phyloP scores from a whole-genome alignment of 2,797 vertebrate genomes.

The Podargus strigoides region DNA sequence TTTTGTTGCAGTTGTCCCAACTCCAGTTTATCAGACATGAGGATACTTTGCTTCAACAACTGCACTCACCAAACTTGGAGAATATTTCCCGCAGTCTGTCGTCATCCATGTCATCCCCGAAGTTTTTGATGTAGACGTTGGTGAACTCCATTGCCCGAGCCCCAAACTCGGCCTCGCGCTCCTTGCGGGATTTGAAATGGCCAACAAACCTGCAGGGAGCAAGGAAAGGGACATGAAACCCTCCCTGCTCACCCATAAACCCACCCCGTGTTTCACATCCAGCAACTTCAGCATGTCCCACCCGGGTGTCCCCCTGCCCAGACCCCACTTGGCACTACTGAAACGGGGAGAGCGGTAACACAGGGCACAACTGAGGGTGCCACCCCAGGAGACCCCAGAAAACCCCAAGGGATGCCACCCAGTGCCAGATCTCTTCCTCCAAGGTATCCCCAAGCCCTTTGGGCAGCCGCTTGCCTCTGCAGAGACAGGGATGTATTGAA shows the following conservation, averaged over 20 bases:
- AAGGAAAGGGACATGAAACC: neutral
- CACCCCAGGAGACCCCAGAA: neutral
- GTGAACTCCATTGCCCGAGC: constrained; percentile 88
- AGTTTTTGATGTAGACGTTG: constrained; percentile 98
- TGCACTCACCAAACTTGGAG: constrained; percentile 82
- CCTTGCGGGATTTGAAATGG: constrained; percentile 93
- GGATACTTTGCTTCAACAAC: neutral
- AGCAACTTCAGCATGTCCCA: neutral
- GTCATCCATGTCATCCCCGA: constrained; percentile 85
- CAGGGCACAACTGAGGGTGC: too few relatives aligned
- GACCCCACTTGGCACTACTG: neutral
- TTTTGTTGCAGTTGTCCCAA: neutral
- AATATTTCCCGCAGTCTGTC: constrained; percentile 86
- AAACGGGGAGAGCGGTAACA: neutral
- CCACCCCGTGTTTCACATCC: neutral
- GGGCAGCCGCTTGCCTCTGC: neutral
- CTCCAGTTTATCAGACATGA: fast-evolving
- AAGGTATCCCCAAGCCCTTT: neutral
- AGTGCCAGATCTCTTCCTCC: neutral
- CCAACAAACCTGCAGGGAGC: constrained; percentile 86
- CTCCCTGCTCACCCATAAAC: neutral
- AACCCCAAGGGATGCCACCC: neutral
- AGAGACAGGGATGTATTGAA: neutral
- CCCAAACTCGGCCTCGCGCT: constrained; percentile 89
- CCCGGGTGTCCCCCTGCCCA: neutral